Evolutionary conservation across 2,888 invertebrate genomes (phyloP), one percentile per base, ranked within the genome.

Genomic region (Dicyrtomina minuta): DNA sequence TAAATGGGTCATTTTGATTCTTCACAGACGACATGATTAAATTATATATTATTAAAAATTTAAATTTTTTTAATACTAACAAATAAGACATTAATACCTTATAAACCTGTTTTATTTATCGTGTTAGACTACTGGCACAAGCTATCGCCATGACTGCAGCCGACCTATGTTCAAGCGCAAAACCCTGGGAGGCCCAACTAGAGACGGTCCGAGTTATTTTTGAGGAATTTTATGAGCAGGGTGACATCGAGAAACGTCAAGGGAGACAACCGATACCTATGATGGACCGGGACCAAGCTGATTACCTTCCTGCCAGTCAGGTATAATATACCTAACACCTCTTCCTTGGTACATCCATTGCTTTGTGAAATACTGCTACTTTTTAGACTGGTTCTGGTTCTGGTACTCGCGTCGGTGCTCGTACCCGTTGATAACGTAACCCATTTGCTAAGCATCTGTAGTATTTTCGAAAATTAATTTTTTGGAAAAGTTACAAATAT

Each of bases 131-230:
- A 64, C 81, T 91, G 41, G 84, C 89, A 2, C 88, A 90, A 84
- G 90, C 90, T 0, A 86, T 91, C 74, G 86, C 89, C 2, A 93
- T 93, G 92, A 92, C 92, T 0, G 89, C 90, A 0, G 89, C 90
- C 74, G 93, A 93, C 81, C 83, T 93, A 20, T 91, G 91, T 66
- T 91, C 92, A 0, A 89, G 90, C 76, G 89, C 91, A 0, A 93
- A 93, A 80, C 91, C 92, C 1, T 93, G 92, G 92, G 86, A 88
- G 24, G 85, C 90, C 1, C 92, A 93, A 82, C 87, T 88, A 22
- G 87, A 90, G 79, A 91, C 92, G 0, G 92, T 92, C 1, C 87
- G 87, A 79, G 89, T 91, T 10, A 92, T 93, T 66, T 90, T 90
- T 79, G 89, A 90, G 79, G 91, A 91, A 81, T 91, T 91, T 80